Evolutionary conservation across 2,797 vertebrate species (phyloP), one percentile per base, ranked within the genome.

Genomic region (Diplodus puntazzo): DNA sequence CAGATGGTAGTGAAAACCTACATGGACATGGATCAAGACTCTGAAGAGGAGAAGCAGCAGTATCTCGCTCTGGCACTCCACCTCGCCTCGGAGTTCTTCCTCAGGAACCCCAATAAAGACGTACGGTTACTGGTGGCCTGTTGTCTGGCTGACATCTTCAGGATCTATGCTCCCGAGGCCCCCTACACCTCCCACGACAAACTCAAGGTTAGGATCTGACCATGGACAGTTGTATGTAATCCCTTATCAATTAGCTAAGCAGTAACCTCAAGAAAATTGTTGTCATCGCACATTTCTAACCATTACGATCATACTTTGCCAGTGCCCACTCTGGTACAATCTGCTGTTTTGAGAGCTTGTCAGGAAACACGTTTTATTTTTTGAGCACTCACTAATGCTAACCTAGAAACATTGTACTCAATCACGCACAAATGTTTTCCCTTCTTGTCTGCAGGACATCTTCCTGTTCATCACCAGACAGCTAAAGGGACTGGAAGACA

Each of bases 11-110:
- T 99, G 70, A 99, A 99, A 95, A 99, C 98, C 12, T 99, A 98
- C 92, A 99, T 99, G 98, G 98, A 99, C 92, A 99, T 99, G 98
- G 98, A 99, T 95, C 98, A 99, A 95, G 98, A 99, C 93, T 99
- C 98, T 0, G 98, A 99, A 94, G 98, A 99, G 83, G 98, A 99
- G 92, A 99, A 99, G 90, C 98, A 99, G 91, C 98, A 99, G 94
- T 99, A 99, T 92, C 96, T 99, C 53, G 97, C 97, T 58, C 91
- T 99, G 85, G 98, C 98, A 23, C 97, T 99, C 93, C 98, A 99
- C 92, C 96, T 99, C 80, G 97, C 98, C 52, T 99, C 97, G 64
- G 98, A 99, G 95, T 99, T 99, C 94, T 99, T 99, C 94, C 96
- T 99, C 94, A 98, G 98, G 96, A 99, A 99, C 94, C 98, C 98